A percentile compares a stretch with the other conserved stretches of the same genome.
phyloP scores from a whole-genome alignment of 1,140 invertebrate species.

The Latrodectus geometricus region DNA sequence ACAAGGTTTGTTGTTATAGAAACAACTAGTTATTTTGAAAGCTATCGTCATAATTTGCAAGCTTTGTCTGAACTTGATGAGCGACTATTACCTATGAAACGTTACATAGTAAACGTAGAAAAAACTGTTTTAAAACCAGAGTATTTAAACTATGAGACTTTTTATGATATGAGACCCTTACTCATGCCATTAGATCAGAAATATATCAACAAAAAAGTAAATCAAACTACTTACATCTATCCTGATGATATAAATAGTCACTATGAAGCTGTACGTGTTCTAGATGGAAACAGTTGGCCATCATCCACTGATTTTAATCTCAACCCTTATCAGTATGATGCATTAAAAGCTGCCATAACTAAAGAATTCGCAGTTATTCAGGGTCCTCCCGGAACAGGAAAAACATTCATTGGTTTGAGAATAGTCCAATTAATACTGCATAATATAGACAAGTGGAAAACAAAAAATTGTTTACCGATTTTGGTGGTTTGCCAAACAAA shows the following conservation, averaged over 20 bases:
- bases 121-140: slow-evolving; percentile 33
- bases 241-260: neutral
- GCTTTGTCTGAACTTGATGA: slow-evolving; percentile 67
- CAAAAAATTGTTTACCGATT: slow-evolving; percentile 71
- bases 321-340: slow-evolving; percentile 70
- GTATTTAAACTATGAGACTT: slow-evolving; percentile 44
- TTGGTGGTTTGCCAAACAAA: slow-evolving; percentile 89
- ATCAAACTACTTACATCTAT: neutral
- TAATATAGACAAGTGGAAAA: slow-evolving; percentile 66
- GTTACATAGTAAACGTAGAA: slow-evolving; percentile 65
- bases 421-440: slow-evolving; percentile 68
- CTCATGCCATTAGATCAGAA: slow-evolving; percentile 62
- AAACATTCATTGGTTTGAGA: slow-evolving; percentile 78
- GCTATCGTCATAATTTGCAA: slow-evolving; percentile 70
- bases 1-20: slow-evolving; percentile 69
- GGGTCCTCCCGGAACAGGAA: slow-evolving; percentile 82
- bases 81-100: slow-evolving; percentile 68
- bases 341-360: slow-evolving; percentile 70
- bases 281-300: slow-evolving; percentile 50
- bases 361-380: slow-evolving; percentile 79
- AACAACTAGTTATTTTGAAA: slow-evolving; percentile 71
- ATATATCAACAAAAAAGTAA: neutral
- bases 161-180: slow-evolving; percentile 25
- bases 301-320: slow-evolving; percentile 65
- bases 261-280: neutral